Evolutionary conservation across 2,888 invertebrate species (phyloP), one percentile per base, ranked within the genome.

Genomic region (Anoplius nigerrimus): DNA sequence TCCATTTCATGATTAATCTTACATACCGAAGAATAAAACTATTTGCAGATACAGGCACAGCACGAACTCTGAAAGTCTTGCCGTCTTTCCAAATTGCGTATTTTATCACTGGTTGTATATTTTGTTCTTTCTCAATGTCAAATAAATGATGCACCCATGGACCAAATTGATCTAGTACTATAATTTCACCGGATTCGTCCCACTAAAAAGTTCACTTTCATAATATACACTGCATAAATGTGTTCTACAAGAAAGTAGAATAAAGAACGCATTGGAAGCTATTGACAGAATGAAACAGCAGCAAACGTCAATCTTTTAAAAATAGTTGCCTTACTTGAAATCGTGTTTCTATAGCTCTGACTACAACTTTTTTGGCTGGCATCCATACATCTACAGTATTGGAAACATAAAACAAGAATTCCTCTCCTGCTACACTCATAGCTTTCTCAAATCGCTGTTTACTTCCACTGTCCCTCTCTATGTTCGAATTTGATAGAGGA

Each of bases 101-200:
- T 84, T 95, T 94, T 1, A 95, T 91, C 52, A 91, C 85, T 4
- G 92, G 91, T 3, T 90, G 90, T 5, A 95, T 88, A 0, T 90
- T 90, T 80, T 93, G 86, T 83, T 95, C 94, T 66, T 92, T 91
- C 90, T 99, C 99, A 62, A 99, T 85, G 53, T 92, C 91, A 81
- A 93, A 93, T 56, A 98, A 90, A 88, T 98, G 98, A 63, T 95
- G 94, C 84, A 96, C 96, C 98, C 98, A 99, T 0, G 98, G 98
- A 82, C 94, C 94, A 2, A 92, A 90, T 62, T 92, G 92, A 0
- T 87, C 88, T 11, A 99, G 90, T 75, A 93, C 90, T 0, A 99
- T 88, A 56, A 99, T 96, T 89, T 95, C 92, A 0, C 98, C 98
- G 62, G 94, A 87, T 16, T 84, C 72, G 74, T 88, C 86, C 5